These are phyloP conservation scores for Drosophila antonietae DNA, from an alignment of 2,888 invertebrate genomes.

Conservation along the genomic window DNA sequence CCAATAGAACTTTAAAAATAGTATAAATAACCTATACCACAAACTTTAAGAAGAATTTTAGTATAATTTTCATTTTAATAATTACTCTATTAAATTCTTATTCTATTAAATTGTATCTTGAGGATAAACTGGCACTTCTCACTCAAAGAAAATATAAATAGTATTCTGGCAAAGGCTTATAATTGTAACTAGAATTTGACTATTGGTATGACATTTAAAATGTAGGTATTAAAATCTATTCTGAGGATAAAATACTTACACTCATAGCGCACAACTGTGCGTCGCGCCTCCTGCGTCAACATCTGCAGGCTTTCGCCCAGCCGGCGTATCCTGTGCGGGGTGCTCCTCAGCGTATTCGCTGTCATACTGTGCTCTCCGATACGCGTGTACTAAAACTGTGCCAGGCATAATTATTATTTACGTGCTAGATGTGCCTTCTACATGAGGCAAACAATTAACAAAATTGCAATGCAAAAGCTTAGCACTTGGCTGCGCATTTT, in stretches of 20 bases:
- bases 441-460: slow-evolving; percentile 76
- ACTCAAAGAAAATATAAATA: no score
- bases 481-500: slow-evolving; percentile 81
- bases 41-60: no score
- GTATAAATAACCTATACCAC: no score
- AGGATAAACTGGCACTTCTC: no score
- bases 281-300: slow-evolving; percentile 75
- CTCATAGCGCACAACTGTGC: slow-evolving; percentile 70
- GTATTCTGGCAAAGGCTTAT: no score
- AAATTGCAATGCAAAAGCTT: slow-evolving; percentile 77
- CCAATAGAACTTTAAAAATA: no score
- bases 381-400: not conserved
- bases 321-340: slow-evolving; percentile 63
- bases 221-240: not conserved
- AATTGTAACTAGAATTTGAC: no score
- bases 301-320: slow-evolving; percentile 77
- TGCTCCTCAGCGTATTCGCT: slow-evolving; percentile 46
- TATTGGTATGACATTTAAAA: not conserved
- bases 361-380: slow-evolving; percentile 31
- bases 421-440: slow-evolving; percentile 46
- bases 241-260: slow-evolving; percentile 65
- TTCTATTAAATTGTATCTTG: no score
- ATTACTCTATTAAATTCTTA: no score
- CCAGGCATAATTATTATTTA: slow-evolving; percentile 29
- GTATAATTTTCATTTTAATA: no score